phyloP scores from a whole-genome alignment of 2,888 invertebrate species.

The Mycalesis mineus region DNA sequence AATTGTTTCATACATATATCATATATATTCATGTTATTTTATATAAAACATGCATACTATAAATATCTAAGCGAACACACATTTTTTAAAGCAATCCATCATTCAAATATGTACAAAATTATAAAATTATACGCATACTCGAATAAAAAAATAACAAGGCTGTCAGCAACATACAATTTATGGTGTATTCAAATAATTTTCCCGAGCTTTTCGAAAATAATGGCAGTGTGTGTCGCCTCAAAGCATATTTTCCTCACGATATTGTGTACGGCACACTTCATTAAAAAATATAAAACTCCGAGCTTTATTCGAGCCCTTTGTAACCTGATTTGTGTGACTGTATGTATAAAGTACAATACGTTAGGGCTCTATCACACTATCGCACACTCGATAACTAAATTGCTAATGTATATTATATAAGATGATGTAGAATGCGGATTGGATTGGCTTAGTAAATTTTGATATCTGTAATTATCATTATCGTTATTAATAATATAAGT shows the following conservation, averaged over 20 bases:
- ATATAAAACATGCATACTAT: no score
- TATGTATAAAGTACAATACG: conserved; percentile 57
- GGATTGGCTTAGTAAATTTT: no score
- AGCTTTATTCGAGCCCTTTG: conserved; percentile 65
- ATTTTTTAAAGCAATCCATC: neutral
- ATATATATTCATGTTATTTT: no score
- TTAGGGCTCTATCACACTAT: conserved; percentile 24
- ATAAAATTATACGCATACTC: conserved; percentile 11
- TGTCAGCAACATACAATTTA: conserved; percentile 2
- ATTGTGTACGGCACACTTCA: conserved; percentile 67
- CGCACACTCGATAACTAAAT: no score
- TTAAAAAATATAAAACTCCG: conserved; percentile 70
- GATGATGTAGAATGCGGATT: no score
- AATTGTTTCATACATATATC: no score
- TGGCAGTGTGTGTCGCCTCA: conserved; percentile 25
- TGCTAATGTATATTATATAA: no score
- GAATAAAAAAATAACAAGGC: conserved; percentile 3
- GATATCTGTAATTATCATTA: no score
- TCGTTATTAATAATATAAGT: no score
- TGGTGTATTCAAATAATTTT: conserved; percentile 4
- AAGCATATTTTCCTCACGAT: conserved; percentile 64
- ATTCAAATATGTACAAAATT: neutral
- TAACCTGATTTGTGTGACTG: conserved; percentile 68
- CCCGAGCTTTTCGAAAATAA: neutral
- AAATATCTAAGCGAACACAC: neutral